Evolutionary conservation across 1,140 invertebrate species (phyloP), one percentile per base, ranked within the genome.

Genomic region (Bombus superbus): DNA sequence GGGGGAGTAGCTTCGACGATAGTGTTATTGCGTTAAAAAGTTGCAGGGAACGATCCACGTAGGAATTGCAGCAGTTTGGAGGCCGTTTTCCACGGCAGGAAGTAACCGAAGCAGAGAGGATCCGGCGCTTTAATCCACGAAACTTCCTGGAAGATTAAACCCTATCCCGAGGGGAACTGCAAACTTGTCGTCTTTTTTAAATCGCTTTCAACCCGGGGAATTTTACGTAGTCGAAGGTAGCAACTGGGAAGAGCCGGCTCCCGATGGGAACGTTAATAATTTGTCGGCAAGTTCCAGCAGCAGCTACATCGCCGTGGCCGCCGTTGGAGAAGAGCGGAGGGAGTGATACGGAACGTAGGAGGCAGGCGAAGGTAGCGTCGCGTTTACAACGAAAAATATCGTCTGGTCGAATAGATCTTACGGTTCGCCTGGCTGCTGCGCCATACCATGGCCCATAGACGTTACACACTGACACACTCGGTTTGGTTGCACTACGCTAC

Each of bases 261-360:
- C 87, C 88, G 87, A 89, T 89, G 84, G 88, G 77, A 78, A 59
- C 87, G 88, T 89, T 89, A 89, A 89, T 89, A 89, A 89, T 89
- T 89, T 81, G 87, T 59, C 83, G 83, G 78, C 40, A 75, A 64
- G 72, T 86, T 89, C 78, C 75, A 83, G 35, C 76, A 62, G 35
- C 64, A 32, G 35, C 18, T 35, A 75, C 42, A 47, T 38, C 9
- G 25, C 11, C 28, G 32, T 11, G 22, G 13, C 25, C 3, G 9
- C 11, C 35, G 15, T 11, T 13, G 9, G 5, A 10, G 3, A 9
- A 18, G 9, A 9, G 28, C 47, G 18, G 35, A 53, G 18, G 38
- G 32, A 32, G 32, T 32, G 32, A 25, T 64, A 35, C 42, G 62
- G 25, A 18, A 79, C 62, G 32, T 25, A 35, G 32, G 35, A 28